Percentiles rank a stretch among this genome's conserved stretches.
Conservation (phyloP, 2,888 invertebrate genomes). For the Rhaphigaster nebulosa region DNA sequence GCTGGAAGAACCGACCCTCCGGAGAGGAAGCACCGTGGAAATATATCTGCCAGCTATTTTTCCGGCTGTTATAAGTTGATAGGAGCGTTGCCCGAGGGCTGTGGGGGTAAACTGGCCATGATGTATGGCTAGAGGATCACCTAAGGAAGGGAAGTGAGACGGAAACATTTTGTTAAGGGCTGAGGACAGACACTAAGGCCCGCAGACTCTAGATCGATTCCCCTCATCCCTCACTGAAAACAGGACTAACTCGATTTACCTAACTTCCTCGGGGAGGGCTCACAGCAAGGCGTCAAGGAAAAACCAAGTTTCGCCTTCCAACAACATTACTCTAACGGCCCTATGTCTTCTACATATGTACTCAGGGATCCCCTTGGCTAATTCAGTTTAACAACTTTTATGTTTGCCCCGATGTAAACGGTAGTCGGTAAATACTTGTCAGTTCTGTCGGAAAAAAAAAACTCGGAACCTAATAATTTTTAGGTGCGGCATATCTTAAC, state of each 20-base stretch:
- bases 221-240: slow-evolving; percentile 46
- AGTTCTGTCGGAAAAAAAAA: not conserved
- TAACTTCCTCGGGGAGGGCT: not conserved
- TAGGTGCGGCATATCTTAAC: too few relatives aligned
- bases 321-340: slow-evolving; percentile 36
- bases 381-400: slow-evolving; percentile 34
- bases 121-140: not conserved
- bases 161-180: slow-evolving; percentile 45
- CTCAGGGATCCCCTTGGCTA: slow-evolving; percentile 1
- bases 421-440: not conserved
- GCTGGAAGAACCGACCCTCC: not conserved
- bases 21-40: not conserved
- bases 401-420: not conserved
- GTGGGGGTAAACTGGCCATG: not conserved
- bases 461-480: too few relatives aligned
- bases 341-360: slow-evolving; percentile 36
- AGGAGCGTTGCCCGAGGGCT: not conserved
- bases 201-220: not conserved
- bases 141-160: slow-evolving; percentile 22
- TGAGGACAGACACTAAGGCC: slow-evolving; percentile 29
- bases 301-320: slow-evolving; percentile 37
- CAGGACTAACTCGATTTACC: slow-evolving; percentile 47
- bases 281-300: slow-evolving; percentile 41
- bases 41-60: slow-evolving; percentile 35
- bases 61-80: slow-evolving; percentile 48